Percentiles rank a stretch among this genome's conserved stretches.
Conservation (phyloP, 2,113 vertebrate species). For the Tamias sibiricus region DNA sequence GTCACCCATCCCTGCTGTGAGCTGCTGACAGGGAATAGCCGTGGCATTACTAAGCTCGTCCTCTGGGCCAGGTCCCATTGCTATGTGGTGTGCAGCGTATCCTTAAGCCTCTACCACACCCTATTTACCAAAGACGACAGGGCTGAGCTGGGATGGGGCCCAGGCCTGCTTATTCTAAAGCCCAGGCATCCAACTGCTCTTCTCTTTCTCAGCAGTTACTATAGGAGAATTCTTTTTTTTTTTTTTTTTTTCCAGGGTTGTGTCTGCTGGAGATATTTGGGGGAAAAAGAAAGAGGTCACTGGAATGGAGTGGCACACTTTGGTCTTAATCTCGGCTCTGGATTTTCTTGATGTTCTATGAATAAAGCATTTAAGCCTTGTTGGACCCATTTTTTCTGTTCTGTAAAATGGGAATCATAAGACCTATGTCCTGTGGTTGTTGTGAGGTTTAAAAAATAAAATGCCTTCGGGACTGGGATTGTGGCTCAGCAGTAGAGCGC, state of each 20-base stretch:
- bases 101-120: background rate
- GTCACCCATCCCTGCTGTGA: background rate
- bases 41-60: accelerated
- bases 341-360: background rate
- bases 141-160: background rate
- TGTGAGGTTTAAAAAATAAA: background rate
- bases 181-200: background rate
- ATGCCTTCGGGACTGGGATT: too few relatives aligned
- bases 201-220: too few relatives aligned
- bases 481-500: too few relatives aligned
- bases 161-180: background rate
- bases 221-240: background rate
- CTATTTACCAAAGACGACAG: background rate
- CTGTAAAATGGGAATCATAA: background rate
- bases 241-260: background rate
- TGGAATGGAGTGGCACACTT: background rate
- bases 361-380: background rate
- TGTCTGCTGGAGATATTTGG: background rate
- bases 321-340: background rate
- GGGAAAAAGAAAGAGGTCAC: background rate
- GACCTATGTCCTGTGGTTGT: background rate
- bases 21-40: background rate
- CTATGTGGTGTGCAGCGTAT: accelerated
- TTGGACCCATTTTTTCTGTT: background rate
- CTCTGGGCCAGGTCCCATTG: background rate